Percentiles rank a stretch among this genome's conserved stretches.
Conservation (phyloP, 2,797 vertebrate genomes). For the Hoplostethus mediterraneus region DNA sequence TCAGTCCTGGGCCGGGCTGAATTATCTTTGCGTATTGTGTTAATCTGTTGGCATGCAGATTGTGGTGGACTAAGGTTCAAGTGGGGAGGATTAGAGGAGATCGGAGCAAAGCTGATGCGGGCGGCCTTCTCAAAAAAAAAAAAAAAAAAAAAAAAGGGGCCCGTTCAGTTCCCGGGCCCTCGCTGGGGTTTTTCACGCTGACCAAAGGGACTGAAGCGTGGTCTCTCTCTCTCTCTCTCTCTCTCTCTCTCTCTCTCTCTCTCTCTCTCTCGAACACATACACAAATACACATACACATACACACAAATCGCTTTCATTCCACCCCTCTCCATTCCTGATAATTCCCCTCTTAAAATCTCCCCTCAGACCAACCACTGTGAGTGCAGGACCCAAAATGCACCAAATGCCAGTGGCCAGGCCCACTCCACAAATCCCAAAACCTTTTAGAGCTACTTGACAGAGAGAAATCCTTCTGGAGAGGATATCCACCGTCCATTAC, state of each 20-base stretch:
- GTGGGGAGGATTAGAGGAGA: constrained; percentile 84
- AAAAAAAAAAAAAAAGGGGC: constrained; percentile 53
- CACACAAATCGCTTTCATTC: constrained; percentile 78
- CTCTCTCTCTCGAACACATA: constrained; percentile 31
- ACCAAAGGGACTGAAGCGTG: constrained; percentile 61
- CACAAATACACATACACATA: constrained; percentile 25
- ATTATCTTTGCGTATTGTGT: constrained; percentile 84
- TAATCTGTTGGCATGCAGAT: constrained; percentile 85
- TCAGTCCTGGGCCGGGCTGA: constrained; percentile 74
- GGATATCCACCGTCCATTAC: constrained; percentile 79
- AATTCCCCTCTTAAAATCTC: constrained; percentile 81
- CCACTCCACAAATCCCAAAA: constrained; percentile 82
- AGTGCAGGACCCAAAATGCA: constrained; percentile 76
- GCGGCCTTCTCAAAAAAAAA: constrained; percentile 77
- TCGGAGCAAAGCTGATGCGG: constrained; percentile 82
- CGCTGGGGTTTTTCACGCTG: constrained; percentile 55
- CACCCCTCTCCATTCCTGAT: constrained; percentile 73
- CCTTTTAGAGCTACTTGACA: constrained; percentile 85
- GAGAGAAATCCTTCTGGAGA: constrained; percentile 80
- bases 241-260: constrained; percentile 16
- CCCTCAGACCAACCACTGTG: constrained; percentile 77
- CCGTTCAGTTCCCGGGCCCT: constrained; percentile 52
- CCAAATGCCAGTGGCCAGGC: constrained; percentile 65
- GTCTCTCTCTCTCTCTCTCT: constrained; percentile 23
- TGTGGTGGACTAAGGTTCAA: constrained; percentile 83